These are phyloP conservation scores for Scaptomyza pallida DNA, from an alignment of 1,140 invertebrate species.

Conservation along the genomic window DNA sequence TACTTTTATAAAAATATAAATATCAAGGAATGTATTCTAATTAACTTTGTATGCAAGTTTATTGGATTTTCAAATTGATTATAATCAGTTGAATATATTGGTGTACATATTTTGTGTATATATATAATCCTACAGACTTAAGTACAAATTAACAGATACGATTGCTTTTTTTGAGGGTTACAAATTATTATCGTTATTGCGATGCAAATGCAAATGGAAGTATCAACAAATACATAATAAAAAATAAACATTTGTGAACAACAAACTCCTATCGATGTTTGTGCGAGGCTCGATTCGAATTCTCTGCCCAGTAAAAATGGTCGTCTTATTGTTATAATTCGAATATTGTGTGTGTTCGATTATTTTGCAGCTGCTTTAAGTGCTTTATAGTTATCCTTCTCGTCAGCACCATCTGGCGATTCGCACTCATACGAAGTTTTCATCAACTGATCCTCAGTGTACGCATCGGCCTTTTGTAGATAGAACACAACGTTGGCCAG, in stretches of 20 bases:
- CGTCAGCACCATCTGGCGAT: conserved; percentile 91
- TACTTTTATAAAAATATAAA: not conserved
- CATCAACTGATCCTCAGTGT: conserved; percentile 91
- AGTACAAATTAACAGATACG: conserved; percentile 75
- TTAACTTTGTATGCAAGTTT: conserved; percentile 53
- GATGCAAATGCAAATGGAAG: conserved; percentile 45
- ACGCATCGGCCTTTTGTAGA: conserved; percentile 90
- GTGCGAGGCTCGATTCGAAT: conserved; percentile 50
- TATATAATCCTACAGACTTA: conserved; percentile 55
- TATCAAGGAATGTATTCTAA: conserved; percentile 7
- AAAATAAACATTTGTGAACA: conserved; percentile 31
- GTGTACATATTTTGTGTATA: conserved; percentile 14
- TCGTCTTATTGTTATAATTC: conserved; percentile 34
- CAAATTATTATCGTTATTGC: conserved; percentile 64
- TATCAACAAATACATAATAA: too few species aligned
- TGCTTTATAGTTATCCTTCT: conserved; percentile 92
- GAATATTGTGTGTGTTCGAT: conserved; percentile 33
- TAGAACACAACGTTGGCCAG: conserved; percentile 90
- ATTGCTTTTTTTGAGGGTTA: conserved; percentile 44
- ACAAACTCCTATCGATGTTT: conserved; percentile 25
- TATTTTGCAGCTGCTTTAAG: conserved; percentile 86
- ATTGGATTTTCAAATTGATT: conserved; percentile 65
- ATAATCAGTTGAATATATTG: conserved; percentile 37
- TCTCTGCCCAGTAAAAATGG: conserved; percentile 31
- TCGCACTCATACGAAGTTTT: conserved; percentile 95